Percentiles rank a stretch among this genome's conserved stretches.
These are phyloP conservation scores for Conops quadrifasciatus DNA, from an alignment of 2,888 invertebrate species.

Conservation along the genomic window DNA sequence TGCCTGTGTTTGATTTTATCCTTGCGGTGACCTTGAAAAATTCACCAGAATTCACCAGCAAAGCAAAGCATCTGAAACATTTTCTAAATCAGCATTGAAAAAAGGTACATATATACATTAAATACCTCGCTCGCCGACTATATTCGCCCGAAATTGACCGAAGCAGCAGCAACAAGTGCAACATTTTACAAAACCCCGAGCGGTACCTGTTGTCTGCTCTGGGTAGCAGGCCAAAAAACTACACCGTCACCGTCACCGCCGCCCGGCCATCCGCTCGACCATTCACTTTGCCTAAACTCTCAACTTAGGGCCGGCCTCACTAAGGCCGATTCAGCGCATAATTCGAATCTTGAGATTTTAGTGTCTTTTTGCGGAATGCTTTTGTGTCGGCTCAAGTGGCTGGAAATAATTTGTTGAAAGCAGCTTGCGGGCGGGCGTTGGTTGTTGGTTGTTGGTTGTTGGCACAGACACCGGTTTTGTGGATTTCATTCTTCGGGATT, in stretches of 20 bases:
- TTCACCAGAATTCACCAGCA: slow-evolving; percentile 48
- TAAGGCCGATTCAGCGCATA: slow-evolving; percentile 7
- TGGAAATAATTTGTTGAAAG: slow-evolving; percentile 51
- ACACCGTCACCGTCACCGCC: too few relatives aligned
- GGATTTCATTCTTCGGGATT: slow-evolving; percentile 2
- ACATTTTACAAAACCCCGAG: too few relatives aligned
- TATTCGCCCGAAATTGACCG: too few relatives aligned
- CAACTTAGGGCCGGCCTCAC: slow-evolving; percentile 49
- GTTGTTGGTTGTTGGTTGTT: slow-evolving; percentile 7
- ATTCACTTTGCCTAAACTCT: slow-evolving; percentile 53
- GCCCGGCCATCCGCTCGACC: slow-evolving; percentile 13
- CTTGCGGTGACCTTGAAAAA: slow-evolving; percentile 53
- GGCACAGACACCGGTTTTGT: slow-evolving; percentile 25
- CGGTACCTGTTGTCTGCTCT: too few relatives aligned
- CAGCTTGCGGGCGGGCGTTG: slow-evolving; percentile 13
- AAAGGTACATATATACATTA: too few relatives aligned
- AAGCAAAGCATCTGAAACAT: slow-evolving; percentile 50
- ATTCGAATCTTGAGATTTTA: slow-evolving; percentile 1
- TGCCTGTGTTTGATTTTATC: slow-evolving; percentile 23
- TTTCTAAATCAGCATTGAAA: slow-evolving; percentile 51
- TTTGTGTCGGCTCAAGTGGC: slow-evolving; percentile 49
- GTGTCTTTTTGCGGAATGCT: slow-evolving; percentile 26
- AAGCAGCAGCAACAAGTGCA: too few relatives aligned
- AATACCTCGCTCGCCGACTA: too few relatives aligned
- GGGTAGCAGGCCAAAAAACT: too few relatives aligned